These are phyloP conservation scores for Sebastes matsubarae DNA, from an alignment of 2,797 vertebrate species.

Conservation along the genomic window DNA sequence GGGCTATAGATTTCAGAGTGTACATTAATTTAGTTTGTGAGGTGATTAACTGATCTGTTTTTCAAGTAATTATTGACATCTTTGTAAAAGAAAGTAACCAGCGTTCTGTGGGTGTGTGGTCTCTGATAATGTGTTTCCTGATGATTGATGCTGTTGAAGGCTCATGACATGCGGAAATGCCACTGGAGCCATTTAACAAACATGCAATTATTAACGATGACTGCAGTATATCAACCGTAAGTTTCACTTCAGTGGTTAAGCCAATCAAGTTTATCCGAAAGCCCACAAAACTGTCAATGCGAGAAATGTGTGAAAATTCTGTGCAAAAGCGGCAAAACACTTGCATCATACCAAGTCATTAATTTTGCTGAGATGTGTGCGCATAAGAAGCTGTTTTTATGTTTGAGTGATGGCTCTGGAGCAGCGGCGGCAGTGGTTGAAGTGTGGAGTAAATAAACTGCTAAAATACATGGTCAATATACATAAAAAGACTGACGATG, in stretches of 20 bases:
- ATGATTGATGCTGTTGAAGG: conserved; percentile 40
- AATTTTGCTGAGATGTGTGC: conserved; percentile 43
- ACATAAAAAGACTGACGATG: conserved; percentile 41
- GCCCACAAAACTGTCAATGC: conserved; percentile 48
- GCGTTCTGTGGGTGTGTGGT: conserved; percentile 23
- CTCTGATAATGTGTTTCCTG: conserved; percentile 27
- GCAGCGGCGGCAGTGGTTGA: conserved; percentile 13
- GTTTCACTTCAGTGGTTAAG: conserved; percentile 39
- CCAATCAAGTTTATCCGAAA: conserved; percentile 48
- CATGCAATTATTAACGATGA: conserved; percentile 51
- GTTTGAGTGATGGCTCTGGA: conserved; percentile 37
- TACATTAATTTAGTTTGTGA: conserved; percentile 5
- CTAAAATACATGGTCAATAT: conserved; percentile 41
- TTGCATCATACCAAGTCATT: conserved; percentile 57
- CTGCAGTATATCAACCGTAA: conserved; percentile 47
- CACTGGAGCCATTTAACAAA: conserved; percentile 56
- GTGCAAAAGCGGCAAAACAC: conserved; percentile 51
- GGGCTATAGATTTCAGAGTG: background rate
- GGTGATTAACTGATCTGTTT: conserved; percentile 37
- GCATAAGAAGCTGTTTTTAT: conserved; percentile 41
- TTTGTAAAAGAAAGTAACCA: conserved; percentile 13
- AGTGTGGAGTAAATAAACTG: conserved; percentile 48
- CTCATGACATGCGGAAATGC: conserved; percentile 53
- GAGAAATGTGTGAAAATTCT: conserved; percentile 40
- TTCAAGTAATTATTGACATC: conserved; percentile 4